phyloP scores from a whole-genome alignment of 2,888 invertebrate species.

The Drosophila formosana region DNA sequence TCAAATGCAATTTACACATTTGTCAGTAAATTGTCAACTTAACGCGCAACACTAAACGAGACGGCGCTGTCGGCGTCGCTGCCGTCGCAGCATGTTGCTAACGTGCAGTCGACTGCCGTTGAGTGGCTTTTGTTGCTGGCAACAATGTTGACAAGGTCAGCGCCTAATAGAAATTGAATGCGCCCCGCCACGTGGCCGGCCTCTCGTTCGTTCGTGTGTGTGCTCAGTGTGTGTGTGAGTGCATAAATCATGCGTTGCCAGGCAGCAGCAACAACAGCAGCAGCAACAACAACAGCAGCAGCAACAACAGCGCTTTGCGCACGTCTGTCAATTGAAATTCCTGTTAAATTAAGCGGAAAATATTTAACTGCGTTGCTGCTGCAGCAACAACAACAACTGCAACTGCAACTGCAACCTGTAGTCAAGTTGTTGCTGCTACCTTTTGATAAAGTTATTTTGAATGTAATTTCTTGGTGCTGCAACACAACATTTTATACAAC shows the following conservation, averaged over 20 bases:
- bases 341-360: constrained; percentile 84
- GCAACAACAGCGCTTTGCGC: constrained; percentile 44
- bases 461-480: constrained; percentile 54
- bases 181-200: constrained; percentile 50
- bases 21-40: constrained; percentile 83
- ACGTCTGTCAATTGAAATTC: constrained; percentile 83
- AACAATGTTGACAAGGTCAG: constrained; percentile 83
- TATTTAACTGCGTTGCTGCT: constrained; percentile 74
- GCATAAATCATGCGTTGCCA: constrained; percentile 77
- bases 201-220: constrained; percentile 15
- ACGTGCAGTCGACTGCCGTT: constrained; percentile 10
- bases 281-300: constrained; percentile 25
- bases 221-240: constrained; percentile 47
- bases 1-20: constrained; percentile 81
- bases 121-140: constrained; percentile 53
- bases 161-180: constrained; percentile 75
- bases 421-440: constrained; percentile 51
- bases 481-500: background rate
- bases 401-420: constrained; percentile 34
- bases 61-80: constrained; percentile 36
- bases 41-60: constrained; percentile 70
- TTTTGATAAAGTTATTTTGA: constrained; percentile 74
- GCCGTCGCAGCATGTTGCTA: constrained; percentile 58
- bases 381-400: constrained; percentile 14
- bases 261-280: constrained; percentile 21